Base-by-base conservation (phyloP, 2,113 vertebrate species). In the Atherinomorus stipes region DNA sequence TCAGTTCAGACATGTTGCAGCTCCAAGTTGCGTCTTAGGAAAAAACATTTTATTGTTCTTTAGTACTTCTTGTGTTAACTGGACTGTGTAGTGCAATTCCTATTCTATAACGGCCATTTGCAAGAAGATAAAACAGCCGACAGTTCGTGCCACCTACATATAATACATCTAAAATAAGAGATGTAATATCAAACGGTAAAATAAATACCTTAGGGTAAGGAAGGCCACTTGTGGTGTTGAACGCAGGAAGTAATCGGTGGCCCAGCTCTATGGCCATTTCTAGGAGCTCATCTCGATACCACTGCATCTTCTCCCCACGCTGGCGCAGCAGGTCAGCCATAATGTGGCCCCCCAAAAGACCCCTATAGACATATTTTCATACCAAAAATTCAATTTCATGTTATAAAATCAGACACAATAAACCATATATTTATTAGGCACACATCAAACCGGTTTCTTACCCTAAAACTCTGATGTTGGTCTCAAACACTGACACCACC, bases 211-310 rank as follows among this genome's bases (percentile, higher is more conserved):
- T 95, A 56, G 98, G 98, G 74, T 98, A 99, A 68, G 98, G 98
- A 91, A 99, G 96, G 89, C 97, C 98, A 90, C 98, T 99, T 87
- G 96, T 96, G 86, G 98, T 99, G 90, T 99, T 99, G 87, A 99
- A 99, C 84, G 98, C 98, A 74, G 98, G 97, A 69, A 99, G 80
- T 83, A 99, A 94, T 83, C 96, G 95, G 90, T 98, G 96, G 71
- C 98, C 98, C 81, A 99, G 90, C 0, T 99, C 96, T 90, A 95
- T 97, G 40, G 98, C 98, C 98, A 99, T 99, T 78, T 95, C 93
- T 13, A 99, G 94, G 64, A 99, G 96, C 80, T 99, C 97, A 37
- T 96, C 95, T 0, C 87, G 91, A 88, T 99, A 99, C 98, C 98
- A 99, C 84, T 95, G 95, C 97, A 99, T 99, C 64, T 86, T 85